Evolutionary conservation across 2,888 invertebrate genomes (phyloP), one percentile per base, ranked within the genome.

Genomic region (Rhopalosiphum nymphaeae): DNA sequence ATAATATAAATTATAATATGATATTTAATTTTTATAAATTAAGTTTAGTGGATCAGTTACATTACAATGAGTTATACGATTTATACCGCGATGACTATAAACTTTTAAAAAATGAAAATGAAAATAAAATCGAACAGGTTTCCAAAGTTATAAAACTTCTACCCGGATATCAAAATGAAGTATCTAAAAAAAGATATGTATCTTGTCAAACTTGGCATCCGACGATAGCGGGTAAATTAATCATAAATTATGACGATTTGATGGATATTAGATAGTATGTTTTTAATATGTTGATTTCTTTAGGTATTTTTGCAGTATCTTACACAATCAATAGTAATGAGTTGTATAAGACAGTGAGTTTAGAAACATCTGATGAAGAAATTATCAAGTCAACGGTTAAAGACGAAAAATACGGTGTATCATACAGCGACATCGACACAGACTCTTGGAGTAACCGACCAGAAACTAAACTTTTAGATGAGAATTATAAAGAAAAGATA

Each of bases 1-100:
- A 61, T 1, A 11, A 29, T 29, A 29, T 67, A 16, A 67, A 16
- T 67, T 21, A 36, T 67, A 67, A 67, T 16, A 67, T 57, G 9
- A 26, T 56, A 26, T 87, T 26, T 9, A 49, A 78, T 67, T 67
- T 9, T 29, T 92, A 36, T 92, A 7, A 46, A 67, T 88, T n/a
- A 29, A 92, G 92, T 67, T 88, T 92, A 53, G 92, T 92, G 10
- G 42, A 88, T 5, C 67, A 94, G 49, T 90, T 94, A n/a, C 86
- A 29, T 16, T 86, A 94, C 49, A 94, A 94, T n/a, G 90, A 91
- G 29, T 61, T 91, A 29, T 94, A 91, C 16, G 94, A 94, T 91
- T 94, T 94, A n/a, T 94, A 94, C 61, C 90, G 94, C 3, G 94
- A 94, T n/a, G 94, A 94, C 21, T 94, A 94, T 29, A 94, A 94